Evolutionary conservation across 2,888 invertebrate genomes (phyloP).

Genomic region (Phalera bucephala): DNA sequence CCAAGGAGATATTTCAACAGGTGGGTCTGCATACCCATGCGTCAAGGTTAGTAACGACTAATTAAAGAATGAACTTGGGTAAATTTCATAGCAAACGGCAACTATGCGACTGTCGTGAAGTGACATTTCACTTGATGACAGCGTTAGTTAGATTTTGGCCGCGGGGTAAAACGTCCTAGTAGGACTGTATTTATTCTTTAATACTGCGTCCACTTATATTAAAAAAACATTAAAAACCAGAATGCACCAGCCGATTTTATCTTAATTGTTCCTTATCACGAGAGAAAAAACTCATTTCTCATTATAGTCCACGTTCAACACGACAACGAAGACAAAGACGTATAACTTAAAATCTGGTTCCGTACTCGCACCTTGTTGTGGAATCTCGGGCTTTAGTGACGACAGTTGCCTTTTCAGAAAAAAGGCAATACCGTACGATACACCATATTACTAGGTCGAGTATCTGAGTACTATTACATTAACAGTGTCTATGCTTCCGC

Average conservation of each 20-base stretch:
- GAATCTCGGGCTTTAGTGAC: conserved; percentile 7
- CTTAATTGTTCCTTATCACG: conserved; percentile 35
- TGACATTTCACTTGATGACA: no score
- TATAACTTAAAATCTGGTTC: conserved; percentile 9
- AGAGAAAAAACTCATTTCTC: conserved; percentile 20
- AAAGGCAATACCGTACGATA: conserved; percentile 28
- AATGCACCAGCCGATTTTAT: conserved; percentile 15
- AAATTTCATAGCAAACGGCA: no score
- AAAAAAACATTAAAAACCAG: neutral
- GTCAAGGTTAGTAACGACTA: no score
- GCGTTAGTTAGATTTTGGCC: no score
- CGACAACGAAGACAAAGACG: conserved; percentile 4
- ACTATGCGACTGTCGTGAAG: no score
- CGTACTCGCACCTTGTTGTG: conserved; percentile 11
- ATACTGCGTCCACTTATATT: neutral
- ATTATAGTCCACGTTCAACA: conserved; percentile 14
- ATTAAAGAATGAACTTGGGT: no score
- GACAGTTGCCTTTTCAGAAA: conserved; percentile 15
- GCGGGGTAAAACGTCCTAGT: no score
- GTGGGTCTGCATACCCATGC: no score
- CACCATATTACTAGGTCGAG: conserved; percentile 26
- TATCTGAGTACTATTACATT: conserved; percentile 22
- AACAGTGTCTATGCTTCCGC: conserved; percentile 32
- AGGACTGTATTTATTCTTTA: no score
- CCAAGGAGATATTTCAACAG: no score